Conservation (phyloP, 2,888 invertebrate genomes). For the Clanis bilineata region DNA sequence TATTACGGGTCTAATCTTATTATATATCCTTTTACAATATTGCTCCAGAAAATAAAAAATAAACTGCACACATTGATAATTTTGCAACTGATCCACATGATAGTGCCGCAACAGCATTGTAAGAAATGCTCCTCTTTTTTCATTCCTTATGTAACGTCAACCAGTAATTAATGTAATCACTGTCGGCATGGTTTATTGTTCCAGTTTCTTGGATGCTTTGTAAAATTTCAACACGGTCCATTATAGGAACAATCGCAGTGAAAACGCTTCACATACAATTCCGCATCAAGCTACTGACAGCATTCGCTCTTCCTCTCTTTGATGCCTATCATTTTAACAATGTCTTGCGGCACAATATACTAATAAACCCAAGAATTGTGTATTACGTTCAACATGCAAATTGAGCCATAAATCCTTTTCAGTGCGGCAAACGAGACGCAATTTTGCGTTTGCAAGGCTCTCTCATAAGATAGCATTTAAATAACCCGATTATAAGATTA, state of each 20-base stretch:
- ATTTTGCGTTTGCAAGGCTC: conserved; percentile 4
- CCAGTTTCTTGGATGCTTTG: conserved; percentile 34
- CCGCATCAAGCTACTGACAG: conserved; percentile 11
- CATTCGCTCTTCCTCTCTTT: conserved; percentile 4
- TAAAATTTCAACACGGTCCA: conserved; percentile 30
- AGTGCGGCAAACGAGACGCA: background rate
- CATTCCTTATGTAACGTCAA: conserved; percentile 33
- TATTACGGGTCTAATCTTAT: too few species aligned
- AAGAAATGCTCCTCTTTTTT: conserved; percentile 22
- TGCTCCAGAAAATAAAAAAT: too few species aligned
- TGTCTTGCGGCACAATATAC: conserved; percentile 2
- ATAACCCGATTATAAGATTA: too few species aligned
- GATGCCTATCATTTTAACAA: conserved; percentile 9
- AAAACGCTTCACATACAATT: conserved; percentile 12
- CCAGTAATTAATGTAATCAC: conserved; percentile 37
- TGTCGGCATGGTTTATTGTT: conserved; percentile 33
- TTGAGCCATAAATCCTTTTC: background rate
- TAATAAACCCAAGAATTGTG: background rate
- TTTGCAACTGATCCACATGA: background rate
- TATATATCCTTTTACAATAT: too few species aligned
- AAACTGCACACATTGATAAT: too few species aligned
- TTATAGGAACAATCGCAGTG: conserved; percentile 11
- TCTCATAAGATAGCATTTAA: background rate
- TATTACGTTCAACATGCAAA: background rate
- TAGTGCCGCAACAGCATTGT: background rate